Evolutionary conservation across 2,888 invertebrate genomes (phyloP).

Genomic region (Spialia ferax): DNA sequence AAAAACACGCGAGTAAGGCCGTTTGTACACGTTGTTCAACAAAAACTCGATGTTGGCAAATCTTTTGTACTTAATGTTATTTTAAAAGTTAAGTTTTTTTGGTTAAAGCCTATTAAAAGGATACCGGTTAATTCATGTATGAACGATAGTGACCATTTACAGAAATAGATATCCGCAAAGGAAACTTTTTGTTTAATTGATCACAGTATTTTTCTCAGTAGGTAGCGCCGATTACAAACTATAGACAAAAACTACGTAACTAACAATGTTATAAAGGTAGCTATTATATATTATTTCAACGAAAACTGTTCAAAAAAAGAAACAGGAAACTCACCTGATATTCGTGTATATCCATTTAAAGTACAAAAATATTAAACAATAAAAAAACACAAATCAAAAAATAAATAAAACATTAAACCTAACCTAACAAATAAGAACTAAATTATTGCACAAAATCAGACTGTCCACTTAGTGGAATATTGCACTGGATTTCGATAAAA

Average conservation of each 20-base stretch:
- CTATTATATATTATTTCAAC: no score
- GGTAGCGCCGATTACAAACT: neutral
- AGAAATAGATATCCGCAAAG: slow-evolving; percentile 28
- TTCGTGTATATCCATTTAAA: slow-evolving; percentile 76
- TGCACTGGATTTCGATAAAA: slow-evolving; percentile 61
- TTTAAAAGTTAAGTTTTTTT: no score
- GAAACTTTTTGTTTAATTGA: slow-evolving; percentile 19
- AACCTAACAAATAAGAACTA: slow-evolving; percentile 44
- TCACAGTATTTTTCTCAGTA: slow-evolving; percentile 14
- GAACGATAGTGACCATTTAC: neutral
- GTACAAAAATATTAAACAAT: slow-evolving; percentile 49
- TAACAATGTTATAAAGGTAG: no score
- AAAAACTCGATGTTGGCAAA: no score
- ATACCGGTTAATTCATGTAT: neutral
- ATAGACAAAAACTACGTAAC: slow-evolving; percentile 13
- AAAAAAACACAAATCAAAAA: slow-evolving; percentile 3
- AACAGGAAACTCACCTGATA: slow-evolving; percentile 71
- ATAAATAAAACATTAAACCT: slow-evolving; percentile 51
- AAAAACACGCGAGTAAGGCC: no score
- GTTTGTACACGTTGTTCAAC: no score
- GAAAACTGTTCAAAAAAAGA: slow-evolving; percentile 19
- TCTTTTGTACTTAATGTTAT: no score
- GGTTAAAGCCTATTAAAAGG: no score
- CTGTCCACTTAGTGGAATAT: slow-evolving; percentile 76
- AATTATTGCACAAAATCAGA: slow-evolving; percentile 79